Evolutionary conservation across 1,140 invertebrate genomes (phyloP).

Genomic region (Araneus ventricosus): DNA sequence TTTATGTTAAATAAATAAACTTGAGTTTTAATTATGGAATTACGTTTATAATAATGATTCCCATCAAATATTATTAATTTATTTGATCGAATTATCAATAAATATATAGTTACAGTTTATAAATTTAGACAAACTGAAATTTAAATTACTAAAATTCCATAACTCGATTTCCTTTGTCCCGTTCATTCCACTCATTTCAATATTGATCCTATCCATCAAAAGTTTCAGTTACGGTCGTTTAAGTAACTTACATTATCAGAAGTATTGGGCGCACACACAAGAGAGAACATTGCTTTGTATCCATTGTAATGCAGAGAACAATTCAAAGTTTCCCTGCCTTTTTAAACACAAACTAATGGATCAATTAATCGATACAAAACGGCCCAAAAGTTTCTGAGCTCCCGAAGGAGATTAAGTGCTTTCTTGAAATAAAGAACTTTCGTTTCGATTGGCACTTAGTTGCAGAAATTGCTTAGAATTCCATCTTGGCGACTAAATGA

Average conservation of each 20-base stretch:
- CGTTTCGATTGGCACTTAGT: conserved; percentile 38
- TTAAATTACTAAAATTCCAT: background rate
- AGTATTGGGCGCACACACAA: background rate
- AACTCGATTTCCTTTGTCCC: background rate
- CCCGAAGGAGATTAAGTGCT: conserved; percentile 4
- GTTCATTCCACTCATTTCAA: background rate
- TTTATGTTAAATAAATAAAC: no score
- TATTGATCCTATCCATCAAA: background rate
- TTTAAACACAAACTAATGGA: conserved; percentile 47
- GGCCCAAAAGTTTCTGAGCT: background rate
- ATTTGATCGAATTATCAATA: no score
- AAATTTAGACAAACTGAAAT: no score
- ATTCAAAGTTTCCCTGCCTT: background rate
- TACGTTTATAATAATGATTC: no score
- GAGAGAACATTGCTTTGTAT: background rate
- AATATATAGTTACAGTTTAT: no score
- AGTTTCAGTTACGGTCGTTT: background rate
- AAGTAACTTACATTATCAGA: background rate
- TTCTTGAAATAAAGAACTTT: conserved; percentile 6
- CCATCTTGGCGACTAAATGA: background rate
- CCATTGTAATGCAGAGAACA: background rate
- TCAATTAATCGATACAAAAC: conserved; percentile 33
- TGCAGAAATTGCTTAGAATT: background rate
- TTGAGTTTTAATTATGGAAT: no score
- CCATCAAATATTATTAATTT: no score